A percentile compares a stretch with the other conserved stretches of the same genome.
Evolutionary conservation across 2,797 vertebrate genomes (phyloP).

Genomic region (Salarias fasciatus): DNA sequence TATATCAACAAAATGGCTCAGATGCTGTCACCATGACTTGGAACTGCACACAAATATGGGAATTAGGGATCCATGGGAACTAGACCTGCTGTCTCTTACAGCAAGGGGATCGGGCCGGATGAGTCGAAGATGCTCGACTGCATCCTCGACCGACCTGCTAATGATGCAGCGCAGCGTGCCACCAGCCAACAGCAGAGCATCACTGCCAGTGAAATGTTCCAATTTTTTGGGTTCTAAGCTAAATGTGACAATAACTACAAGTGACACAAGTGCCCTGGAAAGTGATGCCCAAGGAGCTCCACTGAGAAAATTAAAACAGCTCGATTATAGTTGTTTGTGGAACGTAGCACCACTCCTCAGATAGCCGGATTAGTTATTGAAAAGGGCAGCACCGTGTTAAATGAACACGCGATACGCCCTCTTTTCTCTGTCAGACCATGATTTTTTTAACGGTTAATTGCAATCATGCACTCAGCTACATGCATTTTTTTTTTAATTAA

Average conservation of each 20-base stretch:
- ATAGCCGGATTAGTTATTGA: too few relatives aligned
- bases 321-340: not conserved
- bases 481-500: too few relatives aligned
- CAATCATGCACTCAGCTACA: too few relatives aligned
- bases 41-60: constrained; percentile 19
- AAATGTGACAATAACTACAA: constrained; percentile 3
- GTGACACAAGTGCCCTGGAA: not conserved
- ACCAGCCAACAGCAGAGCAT: constrained; percentile 13
- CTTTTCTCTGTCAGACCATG: too few relatives aligned
- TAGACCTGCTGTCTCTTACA: constrained; percentile 15
- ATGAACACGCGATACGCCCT: too few relatives aligned
- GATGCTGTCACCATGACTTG: constrained; percentile 23
- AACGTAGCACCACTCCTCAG: not conserved
- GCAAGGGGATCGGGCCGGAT: constrained; percentile 7
- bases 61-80: constrained; percentile 17
- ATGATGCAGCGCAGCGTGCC: constrained; percentile 19
- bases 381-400: too few relatives aligned
- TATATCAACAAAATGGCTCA: constrained; percentile 44
- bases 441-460: too few relatives aligned
- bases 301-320: not conserved
- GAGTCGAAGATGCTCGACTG: constrained; percentile 18
- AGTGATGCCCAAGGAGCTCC: not conserved
- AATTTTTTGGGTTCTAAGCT: constrained; percentile 7
- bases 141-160: constrained; percentile 13
- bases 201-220: constrained; percentile 7